Base-by-base conservation (phyloP, 2,888 invertebrate genomes). In the Pecten maximus region DNA sequence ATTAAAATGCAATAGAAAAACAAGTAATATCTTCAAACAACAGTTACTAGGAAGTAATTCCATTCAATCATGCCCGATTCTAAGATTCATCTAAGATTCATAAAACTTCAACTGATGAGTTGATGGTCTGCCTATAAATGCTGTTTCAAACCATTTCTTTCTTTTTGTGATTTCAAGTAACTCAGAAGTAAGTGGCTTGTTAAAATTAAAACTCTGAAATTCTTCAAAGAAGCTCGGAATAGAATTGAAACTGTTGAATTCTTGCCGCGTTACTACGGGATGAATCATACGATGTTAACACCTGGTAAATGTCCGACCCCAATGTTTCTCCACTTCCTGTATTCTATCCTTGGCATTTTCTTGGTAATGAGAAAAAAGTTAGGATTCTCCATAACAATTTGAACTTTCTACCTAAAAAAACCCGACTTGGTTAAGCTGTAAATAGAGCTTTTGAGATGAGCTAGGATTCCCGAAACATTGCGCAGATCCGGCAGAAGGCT, bases 341-440 rank as follows among this genome's bases (percentile, higher is more conserved):
- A 54, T 28, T 35, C 12, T 23, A 28, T 0, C 74, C 28, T 74
- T 74, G 74, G 74, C 74, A 74, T 74, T 74, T 44, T 74, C 74
- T 74, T 35, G 12, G 35, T 74, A 74, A 74, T 74, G 74, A 74
- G 74, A 74, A 74, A 74, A 74, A 74, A 74, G 74, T 74, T 23
- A 74, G 35, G 74, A 28, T 74, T 35, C 74, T 74, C 74, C 35
- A 35, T 74, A 74, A 74, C 74, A 28, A 28, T 74, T 74, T 74
- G 74, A 74, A 74, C 74, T 74, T 74, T 74, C 74, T 74, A 74
- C 74, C 74, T 74, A 74, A 74, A 74, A 74, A 74, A 74, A 74
- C 10, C n/a, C n/a, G 35, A 35, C 28, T 74, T 10, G 12, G 74
- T 74, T 28, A 6, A 28, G 35, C 28, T 28, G 74, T 74, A 74